Base-by-base conservation (phyloP, 2,797 vertebrate species). In the Siniperca undulata region DNA sequence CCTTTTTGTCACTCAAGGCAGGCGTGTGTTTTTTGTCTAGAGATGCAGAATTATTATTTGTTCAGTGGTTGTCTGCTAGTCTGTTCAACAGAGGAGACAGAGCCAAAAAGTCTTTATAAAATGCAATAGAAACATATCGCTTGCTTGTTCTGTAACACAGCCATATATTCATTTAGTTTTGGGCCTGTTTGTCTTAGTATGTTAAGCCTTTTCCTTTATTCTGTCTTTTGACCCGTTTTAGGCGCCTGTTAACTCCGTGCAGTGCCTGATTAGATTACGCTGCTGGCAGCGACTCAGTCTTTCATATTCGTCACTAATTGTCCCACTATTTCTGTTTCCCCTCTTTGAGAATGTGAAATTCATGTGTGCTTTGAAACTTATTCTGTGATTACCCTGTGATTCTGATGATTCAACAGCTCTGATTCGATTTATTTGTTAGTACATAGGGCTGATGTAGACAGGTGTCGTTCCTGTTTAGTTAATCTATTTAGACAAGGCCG, bases 241-340 rank as follows among this genome's bases (percentile, higher is more conserved):
- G 77, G 81, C 46, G 30, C 73, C 72, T 24, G 67, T 70, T 70
- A 40, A 44, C 48, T 77, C 50, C 58, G 65, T 59, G 53, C 74
- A 60, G 88, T 84, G 87, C 89, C 86, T 86, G 85, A 83, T 46
- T 48, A 88, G 71, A 90, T 48, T 74, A 81, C 73, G 90, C 96
- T 96, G 96, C 96, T 88, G 96, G 95, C 95, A 93, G 95, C 93
- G 78, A 83, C 77, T 74, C 60, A 0, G 46, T 83, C 81, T 79
- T 85, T 85, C 74, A 62, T 60, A 40, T 65, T 69, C 77, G 59
- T 44, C 73, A 7, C 48, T 77, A 40, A 68, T 66, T 88, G 74
- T 89, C 81, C 70, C 56, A 34, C 73, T 85, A 65, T 88, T 69
- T 70, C 67, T 69, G 67, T 85, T 71, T 84, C 24, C 48, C 52